Evolutionary conservation across 2,888 invertebrate species (phyloP).

Genomic region (Megamerina dolium): DNA sequence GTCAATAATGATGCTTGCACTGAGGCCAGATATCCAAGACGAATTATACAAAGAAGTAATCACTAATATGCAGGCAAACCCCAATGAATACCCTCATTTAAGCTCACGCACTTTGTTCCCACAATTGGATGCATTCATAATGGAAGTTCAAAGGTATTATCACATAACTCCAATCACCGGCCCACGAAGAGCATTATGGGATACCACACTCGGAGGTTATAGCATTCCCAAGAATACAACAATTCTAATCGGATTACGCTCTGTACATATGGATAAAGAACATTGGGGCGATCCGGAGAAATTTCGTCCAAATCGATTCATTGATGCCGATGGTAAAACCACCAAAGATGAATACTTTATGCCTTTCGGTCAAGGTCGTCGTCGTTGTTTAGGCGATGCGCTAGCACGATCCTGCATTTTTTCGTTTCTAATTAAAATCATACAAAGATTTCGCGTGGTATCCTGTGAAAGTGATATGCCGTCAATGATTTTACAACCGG

Average conservation of each 20-base stretch:
- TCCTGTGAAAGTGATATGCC: slow-evolving; percentile 46
- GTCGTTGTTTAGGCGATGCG: slow-evolving; percentile 61
- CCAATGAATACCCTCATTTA: slow-evolving; percentile 30
- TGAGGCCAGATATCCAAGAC: slow-evolving; percentile 56
- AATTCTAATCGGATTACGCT: slow-evolving; percentile 52
- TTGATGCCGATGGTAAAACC: slow-evolving; percentile 43
- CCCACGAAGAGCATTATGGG: slow-evolving; percentile 53
- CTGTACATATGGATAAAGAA: slow-evolving; percentile 54
- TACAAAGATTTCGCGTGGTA: slow-evolving; percentile 54
- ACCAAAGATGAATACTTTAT: slow-evolving; percentile 43
- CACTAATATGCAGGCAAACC: slow-evolving; percentile 29
- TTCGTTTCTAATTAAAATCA: slow-evolving; percentile 56
- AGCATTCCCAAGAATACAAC: slow-evolving; percentile 53
- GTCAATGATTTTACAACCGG: slow-evolving; percentile 50
- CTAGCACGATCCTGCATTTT: slow-evolving; percentile 59
- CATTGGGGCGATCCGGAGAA: slow-evolving; percentile 58
- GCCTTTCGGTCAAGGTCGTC: slow-evolving; percentile 53
- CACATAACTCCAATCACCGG: slow-evolving; percentile 55
- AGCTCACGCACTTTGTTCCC: slow-evolving; percentile 50
- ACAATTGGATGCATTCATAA: slow-evolving; percentile 54
- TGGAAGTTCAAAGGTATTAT: slow-evolving; percentile 56
- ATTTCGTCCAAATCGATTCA: slow-evolving; percentile 62
- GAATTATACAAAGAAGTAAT: slow-evolving; percentile 56
- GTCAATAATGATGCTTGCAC: slow-evolving; percentile 56
- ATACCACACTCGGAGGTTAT: slow-evolving; percentile 55